Conservation (phyloP, 2,113 vertebrate genomes). For the Centropus unirufus region DNA sequence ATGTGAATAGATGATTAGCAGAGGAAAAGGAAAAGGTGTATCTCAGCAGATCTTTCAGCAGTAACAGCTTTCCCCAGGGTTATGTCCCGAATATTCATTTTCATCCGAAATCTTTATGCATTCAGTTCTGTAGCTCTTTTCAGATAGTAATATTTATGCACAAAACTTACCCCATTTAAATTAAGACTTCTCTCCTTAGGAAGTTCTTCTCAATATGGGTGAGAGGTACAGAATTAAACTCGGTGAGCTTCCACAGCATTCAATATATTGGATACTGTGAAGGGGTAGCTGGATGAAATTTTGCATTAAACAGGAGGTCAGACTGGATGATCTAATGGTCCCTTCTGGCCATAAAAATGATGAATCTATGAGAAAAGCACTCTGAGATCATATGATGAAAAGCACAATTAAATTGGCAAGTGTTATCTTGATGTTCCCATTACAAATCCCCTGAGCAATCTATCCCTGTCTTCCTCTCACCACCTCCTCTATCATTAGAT, state of each 20-base stretch:
- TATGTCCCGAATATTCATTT: not conserved
- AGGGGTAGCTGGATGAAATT: slow-evolving; percentile 22
- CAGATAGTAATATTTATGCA: not conserved
- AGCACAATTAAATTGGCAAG: slow-evolving; percentile 49
- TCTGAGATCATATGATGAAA: slow-evolving; percentile 63
- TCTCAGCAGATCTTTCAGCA: not conserved
- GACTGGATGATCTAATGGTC: slow-evolving; percentile 39
- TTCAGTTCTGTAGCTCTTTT: not conserved
- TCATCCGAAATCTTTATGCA: not conserved
- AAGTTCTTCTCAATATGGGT: not conserved
- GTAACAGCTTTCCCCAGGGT: not conserved
- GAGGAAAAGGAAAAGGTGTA: not conserved
- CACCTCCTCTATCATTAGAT: slow-evolving; percentile 36
- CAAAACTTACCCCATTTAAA: not conserved
- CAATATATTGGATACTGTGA: not conserved
- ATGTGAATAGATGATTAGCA: not conserved
- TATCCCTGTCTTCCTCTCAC: not conserved
- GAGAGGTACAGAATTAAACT: not conserved
- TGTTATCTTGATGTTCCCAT: slow-evolving; percentile 57
- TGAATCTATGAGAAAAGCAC: slow-evolving; percentile 54
- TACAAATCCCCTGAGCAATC: slow-evolving; percentile 46
- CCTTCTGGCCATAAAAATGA: slow-evolving; percentile 49
- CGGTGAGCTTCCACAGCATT: not conserved
- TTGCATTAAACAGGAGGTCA: slow-evolving; percentile 36
- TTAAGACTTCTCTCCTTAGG: not conserved